Percentiles rank a stretch among this genome's conserved stretches.
Evolutionary conservation across 2,113 vertebrate species (phyloP).

Genomic region (Neotoma lepida): DNA sequence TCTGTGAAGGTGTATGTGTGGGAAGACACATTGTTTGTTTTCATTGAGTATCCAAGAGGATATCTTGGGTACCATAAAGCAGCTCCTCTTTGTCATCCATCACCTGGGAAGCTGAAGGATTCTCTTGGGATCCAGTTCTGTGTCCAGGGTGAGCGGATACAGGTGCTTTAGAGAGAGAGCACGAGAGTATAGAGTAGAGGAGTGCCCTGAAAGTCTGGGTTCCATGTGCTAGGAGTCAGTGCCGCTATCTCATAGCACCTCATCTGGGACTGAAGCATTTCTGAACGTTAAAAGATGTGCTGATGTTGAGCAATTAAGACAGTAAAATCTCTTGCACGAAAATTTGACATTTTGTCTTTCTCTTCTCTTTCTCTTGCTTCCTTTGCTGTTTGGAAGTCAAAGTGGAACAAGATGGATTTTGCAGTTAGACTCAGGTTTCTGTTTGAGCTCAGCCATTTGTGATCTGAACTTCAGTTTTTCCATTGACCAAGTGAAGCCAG

Average conservation of each 20-base stretch:
- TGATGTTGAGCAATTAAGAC: not conserved
- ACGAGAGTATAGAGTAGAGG: not conserved
- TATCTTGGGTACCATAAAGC: not conserved
- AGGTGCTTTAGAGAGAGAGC: not conserved
- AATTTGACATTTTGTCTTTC: not conserved
- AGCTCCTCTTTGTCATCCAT: not conserved
- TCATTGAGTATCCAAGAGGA: not conserved
- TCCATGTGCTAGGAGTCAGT: not conserved
- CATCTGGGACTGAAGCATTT: not conserved
- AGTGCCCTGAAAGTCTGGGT: no score
- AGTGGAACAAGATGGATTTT: not conserved
- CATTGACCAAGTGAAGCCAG: not conserved
- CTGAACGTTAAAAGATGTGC: not conserved
- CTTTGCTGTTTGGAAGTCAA: not conserved
- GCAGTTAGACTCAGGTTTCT: not conserved
- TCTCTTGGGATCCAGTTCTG: not conserved
- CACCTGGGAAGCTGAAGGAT: not conserved
- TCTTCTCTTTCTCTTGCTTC: not conserved
- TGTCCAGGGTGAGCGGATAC: not conserved
- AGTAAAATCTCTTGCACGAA: not conserved
- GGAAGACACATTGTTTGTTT: not conserved
- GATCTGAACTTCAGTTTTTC: not conserved
- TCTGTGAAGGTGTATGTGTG: not conserved
- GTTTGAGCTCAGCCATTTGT: not conserved
- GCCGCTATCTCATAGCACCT: not conserved